Conservation (phyloP, 2,888 invertebrate genomes). For the Marasmarcha lunaedactyla region DNA sequence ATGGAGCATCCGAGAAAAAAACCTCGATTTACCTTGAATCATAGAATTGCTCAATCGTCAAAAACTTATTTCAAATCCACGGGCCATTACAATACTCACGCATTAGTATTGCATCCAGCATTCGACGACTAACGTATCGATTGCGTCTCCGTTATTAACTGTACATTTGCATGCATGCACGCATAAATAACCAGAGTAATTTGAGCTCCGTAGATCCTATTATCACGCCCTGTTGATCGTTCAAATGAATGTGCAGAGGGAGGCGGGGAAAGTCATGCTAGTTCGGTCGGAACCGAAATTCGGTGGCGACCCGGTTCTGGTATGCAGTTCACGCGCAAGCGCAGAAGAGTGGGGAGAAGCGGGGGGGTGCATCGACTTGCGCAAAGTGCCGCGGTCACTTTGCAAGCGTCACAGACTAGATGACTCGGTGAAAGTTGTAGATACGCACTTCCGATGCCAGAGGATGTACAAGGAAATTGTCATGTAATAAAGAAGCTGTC, state of each 20-base stretch:
- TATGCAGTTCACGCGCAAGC: constrained; percentile 65
- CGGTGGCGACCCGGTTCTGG: constrained; percentile 65
- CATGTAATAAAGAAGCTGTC: too few species aligned
- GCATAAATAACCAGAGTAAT: constrained; percentile 31
- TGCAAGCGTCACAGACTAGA: constrained; percentile 27
- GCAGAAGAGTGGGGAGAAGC: constrained; percentile 31
- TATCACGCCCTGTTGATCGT: constrained; percentile 17
- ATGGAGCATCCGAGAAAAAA: too few species aligned
- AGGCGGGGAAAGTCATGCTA: constrained; percentile 34
- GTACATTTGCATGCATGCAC: constrained; percentile 69
- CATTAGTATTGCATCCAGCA: too few species aligned
- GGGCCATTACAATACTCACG: too few species aligned
- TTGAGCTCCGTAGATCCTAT: constrained; percentile 30
- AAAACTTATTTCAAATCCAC: too few species aligned
- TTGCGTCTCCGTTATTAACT: constrained; percentile 53
- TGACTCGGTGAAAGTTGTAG: not conserved
- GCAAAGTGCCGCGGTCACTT: constrained; percentile 56
- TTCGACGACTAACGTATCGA: constrained; percentile 37
- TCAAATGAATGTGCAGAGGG: constrained; percentile 14
- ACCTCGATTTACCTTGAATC: too few species aligned
- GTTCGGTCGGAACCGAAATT: constrained; percentile 37
- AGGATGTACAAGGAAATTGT: too few species aligned
- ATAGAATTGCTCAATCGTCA: too few species aligned
- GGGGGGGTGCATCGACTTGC: constrained; percentile 61
- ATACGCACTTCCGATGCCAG: not conserved